phyloP scores from a whole-genome alignment of 2,113 vertebrate species.

The Antigone vipio region DNA sequence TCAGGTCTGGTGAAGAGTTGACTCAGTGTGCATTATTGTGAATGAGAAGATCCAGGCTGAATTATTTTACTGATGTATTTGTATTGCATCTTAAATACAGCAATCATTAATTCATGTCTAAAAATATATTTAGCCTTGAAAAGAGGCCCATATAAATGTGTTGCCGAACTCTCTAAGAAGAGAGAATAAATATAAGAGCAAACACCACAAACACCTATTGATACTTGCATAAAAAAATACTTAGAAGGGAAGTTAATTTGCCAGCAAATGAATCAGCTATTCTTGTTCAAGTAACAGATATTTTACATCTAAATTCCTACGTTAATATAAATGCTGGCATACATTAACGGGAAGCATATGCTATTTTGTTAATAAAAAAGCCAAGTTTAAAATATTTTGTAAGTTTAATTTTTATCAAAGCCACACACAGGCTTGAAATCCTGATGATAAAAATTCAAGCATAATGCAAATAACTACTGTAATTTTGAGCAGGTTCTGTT shows the following conservation, averaged over 20 bases:
- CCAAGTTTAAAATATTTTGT: neutral
- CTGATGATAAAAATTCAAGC: neutral
- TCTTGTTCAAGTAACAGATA: neutral
- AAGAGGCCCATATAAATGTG: neutral
- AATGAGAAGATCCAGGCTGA: neutral
- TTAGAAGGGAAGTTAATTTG: neutral
- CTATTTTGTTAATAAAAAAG: neutral
- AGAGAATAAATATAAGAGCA: neutral
- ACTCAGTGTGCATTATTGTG: neutral
- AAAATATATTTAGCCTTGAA: neutral
- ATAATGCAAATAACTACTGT: neutral
- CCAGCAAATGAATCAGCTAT: neutral
- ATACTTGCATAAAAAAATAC: neutral
- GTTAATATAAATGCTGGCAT: neutral
- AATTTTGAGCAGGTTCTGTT: neutral
- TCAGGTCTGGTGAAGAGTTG: neutral
- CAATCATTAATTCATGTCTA: accelerated
- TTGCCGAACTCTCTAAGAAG: neutral
- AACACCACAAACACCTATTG: neutral
- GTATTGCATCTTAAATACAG: neutral
- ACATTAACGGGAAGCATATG: neutral
- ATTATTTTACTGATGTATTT: neutral
- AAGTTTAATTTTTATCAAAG: neutral
- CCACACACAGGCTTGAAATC: neutral
- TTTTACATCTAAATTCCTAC: neutral